phyloP scores from a whole-genome alignment of 2,888 invertebrate species.

The Calliopum simillimum region DNA sequence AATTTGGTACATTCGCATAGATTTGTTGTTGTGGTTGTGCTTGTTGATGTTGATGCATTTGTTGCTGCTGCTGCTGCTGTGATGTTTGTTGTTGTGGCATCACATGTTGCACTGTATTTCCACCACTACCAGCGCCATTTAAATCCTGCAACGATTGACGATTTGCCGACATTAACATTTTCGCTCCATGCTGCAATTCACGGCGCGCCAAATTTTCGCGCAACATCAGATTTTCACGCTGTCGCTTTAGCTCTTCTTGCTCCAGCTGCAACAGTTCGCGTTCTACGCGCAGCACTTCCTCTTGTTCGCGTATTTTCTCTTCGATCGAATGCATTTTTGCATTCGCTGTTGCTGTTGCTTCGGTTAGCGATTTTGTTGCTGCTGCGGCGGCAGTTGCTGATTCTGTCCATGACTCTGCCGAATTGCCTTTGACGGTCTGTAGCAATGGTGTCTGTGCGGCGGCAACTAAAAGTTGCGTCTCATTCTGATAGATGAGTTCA shows the following conservation, averaged over 20 bases:
- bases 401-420: constrained; percentile 62
- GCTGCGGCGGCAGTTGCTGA: constrained; percentile 62
- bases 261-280: constrained; percentile 81
- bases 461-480: constrained; percentile 51
- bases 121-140: constrained; percentile 53
- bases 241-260: constrained; percentile 81
- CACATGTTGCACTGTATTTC: constrained; percentile 24
- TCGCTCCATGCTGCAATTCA: constrained; percentile 67
- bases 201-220: constrained; percentile 74
- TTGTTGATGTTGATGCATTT: constrained; percentile 44
- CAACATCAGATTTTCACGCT: constrained; percentile 77
- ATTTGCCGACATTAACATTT: constrained; percentile 68
- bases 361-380: constrained; percentile 67
- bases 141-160: constrained; percentile 76
- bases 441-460: constrained; percentile 58
- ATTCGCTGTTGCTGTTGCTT: constrained; percentile 62
- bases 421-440: constrained; percentile 60
- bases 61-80: constrained; percentile 39
- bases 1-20: constrained; percentile 59
- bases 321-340: constrained; percentile 74
- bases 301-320: constrained; percentile 75
- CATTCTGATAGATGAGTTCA: constrained; percentile 58
- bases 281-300: constrained; percentile 83
- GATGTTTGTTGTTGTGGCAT: constrained; percentile 45
- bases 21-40: constrained; percentile 48